A percentile compares a stretch with the other conserved stretches of the same genome.
Conservation (phyloP, 37 sponge, comb jelly and placozoan species). For the Spongia lamella region DNA sequence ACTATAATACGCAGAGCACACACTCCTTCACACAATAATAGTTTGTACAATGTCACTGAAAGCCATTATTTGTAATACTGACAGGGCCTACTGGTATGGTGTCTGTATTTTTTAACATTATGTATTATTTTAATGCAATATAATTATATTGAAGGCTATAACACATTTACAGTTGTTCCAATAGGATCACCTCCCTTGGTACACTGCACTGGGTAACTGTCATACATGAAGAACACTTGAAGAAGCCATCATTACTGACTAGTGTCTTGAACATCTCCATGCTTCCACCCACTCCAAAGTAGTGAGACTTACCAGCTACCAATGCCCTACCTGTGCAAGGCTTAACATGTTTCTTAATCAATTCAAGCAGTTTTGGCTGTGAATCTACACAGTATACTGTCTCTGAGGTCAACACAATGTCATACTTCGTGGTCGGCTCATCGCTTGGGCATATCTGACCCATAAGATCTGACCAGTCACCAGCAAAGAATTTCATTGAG, state of each 20-base stretch:
- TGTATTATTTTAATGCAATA: no score
- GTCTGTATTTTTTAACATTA: no score
- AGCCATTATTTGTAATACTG: no score
- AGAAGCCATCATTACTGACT: slow-evolving; percentile 52
- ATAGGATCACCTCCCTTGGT: slow-evolving; percentile 31
- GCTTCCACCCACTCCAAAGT: slow-evolving; percentile 97
- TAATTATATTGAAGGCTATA: no score
- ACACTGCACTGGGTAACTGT: slow-evolving; percentile 14
- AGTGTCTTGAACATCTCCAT: slow-evolving; percentile 61
- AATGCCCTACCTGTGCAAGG: slow-evolving; percentile 54
- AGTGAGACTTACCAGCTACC: slow-evolving; percentile 86
- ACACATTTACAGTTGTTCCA: background rate
- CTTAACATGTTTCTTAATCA: slow-evolving; percentile 49
- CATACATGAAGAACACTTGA: slow-evolving; percentile 25
- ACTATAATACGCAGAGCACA: no score
- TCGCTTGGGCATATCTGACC: background rate
- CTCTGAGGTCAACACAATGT: slow-evolving; percentile 92
- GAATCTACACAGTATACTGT: slow-evolving; percentile 79
- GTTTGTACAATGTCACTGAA: no score
- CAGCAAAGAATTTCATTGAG: slow-evolving; percentile 49
- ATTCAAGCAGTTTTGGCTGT: slow-evolving; percentile 62
- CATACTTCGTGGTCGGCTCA: slow-evolving; percentile 36
- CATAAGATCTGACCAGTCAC: slow-evolving; percentile 63
- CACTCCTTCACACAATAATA: no score
- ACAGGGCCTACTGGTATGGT: no score